phyloP scores from a whole-genome alignment of 2,888 invertebrate genomes.

The Torymus tubicola region DNA sequence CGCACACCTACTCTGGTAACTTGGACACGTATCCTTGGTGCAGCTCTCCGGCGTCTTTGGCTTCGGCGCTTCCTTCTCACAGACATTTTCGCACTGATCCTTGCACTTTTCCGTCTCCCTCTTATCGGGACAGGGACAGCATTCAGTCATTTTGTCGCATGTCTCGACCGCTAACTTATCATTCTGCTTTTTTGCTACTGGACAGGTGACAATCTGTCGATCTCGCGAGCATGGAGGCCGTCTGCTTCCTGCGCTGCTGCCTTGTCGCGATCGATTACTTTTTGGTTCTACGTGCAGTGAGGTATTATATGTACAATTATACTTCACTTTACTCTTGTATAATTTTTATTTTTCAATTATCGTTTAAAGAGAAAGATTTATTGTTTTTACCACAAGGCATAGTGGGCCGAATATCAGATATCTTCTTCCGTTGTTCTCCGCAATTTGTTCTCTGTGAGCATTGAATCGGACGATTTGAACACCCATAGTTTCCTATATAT shows the following conservation, averaged over 20 bases:
- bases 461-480: not conserved
- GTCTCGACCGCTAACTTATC: not conserved
- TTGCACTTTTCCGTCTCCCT: not conserved
- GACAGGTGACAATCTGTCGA: no score
- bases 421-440: constrained; percentile 14
- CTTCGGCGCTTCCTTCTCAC: no score
- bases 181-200: not conserved
- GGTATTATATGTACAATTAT: no score
- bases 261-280: no score
- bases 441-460: not conserved
- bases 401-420: constrained; percentile 29
- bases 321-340: not conserved
- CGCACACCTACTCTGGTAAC: not conserved
- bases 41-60: not conserved
- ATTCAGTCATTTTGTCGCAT: not conserved
- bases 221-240: no score
- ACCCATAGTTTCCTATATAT: not conserved
- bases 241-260: no score
- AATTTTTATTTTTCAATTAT: not conserved
- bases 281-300: no score
- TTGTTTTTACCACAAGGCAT: constrained; percentile 16
- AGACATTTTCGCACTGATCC: not conserved
- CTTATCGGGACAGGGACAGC: not conserved
- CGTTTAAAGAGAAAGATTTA: no score
- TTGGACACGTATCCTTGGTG: constrained; percentile 23